Evolutionary conservation across 1,140 invertebrate genomes (phyloP).

Genomic region (Zaprionus lachaisei): DNA sequence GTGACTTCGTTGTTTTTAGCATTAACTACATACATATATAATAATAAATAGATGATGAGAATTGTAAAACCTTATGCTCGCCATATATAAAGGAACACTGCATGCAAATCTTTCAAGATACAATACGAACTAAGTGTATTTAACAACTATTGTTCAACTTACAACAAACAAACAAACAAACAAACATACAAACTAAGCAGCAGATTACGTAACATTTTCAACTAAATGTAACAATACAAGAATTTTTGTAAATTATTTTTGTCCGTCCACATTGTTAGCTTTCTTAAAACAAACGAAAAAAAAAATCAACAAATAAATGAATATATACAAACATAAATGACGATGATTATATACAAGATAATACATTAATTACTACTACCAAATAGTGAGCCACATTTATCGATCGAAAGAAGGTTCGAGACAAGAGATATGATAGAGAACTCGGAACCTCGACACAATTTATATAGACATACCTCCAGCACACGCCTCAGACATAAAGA

Average conservation of each 20-base stretch:
- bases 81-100: constrained; percentile 27
- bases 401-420: constrained; percentile 1
- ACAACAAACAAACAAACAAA: constrained; percentile 28
- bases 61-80: constrained; percentile 42
- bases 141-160: constrained; percentile 44
- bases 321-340: constrained; percentile 50
- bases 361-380: constrained; percentile 27
- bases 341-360: constrained; percentile 39
- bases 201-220: constrained; percentile 48
- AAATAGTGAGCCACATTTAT: constrained; percentile 39
- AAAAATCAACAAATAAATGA: constrained; percentile 55
- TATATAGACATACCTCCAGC: constrained; percentile 65
- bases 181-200: constrained; percentile 19
- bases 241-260: constrained; percentile 84
- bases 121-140: constrained; percentile 32
- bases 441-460: constrained; percentile 37
- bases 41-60: constrained; percentile 24
- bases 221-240: constrained; percentile 82
- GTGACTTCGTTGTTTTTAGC: constrained; percentile 62
- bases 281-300: constrained; percentile 76
- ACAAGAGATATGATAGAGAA: background rate
- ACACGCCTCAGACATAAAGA: constrained; percentile 46
- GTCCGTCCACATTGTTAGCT: constrained; percentile 84
- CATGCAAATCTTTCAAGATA: constrained; percentile 33
- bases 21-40: constrained; percentile 49